phyloP scores from a whole-genome alignment of 2,113 vertebrate genomes.

The Aphyosemion australe region DNA sequence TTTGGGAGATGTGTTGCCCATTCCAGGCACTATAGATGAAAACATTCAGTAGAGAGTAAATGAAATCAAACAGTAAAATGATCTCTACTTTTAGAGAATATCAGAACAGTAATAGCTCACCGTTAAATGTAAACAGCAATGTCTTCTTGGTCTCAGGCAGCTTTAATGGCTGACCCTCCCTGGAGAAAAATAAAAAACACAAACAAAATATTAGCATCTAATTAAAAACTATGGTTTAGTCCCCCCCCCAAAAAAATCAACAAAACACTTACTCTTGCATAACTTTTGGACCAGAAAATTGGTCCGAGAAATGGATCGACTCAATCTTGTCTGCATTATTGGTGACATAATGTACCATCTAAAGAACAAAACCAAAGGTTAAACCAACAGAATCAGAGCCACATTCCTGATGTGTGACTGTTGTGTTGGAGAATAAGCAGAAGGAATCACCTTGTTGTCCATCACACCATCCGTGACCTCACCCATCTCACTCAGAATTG shows the following conservation, averaged over 20 bases:
- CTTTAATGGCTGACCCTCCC: slow-evolving; percentile 98
- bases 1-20: slow-evolving; percentile 97
- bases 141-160: slow-evolving; percentile 98
- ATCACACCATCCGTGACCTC: slow-evolving; percentile 98
- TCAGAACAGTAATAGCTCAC: slow-evolving; percentile 71
- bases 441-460: slow-evolving; percentile 89
- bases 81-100: neutral
- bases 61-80: neutral
- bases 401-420: neutral
- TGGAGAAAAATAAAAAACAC: slow-evolving; percentile 59
- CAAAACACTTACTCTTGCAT: slow-evolving; percentile 94
- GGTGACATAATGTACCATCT: slow-evolving; percentile 98
- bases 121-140: slow-evolving; percentile 99
- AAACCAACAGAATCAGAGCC: neutral
- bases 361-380: slow-evolving; percentile 39
- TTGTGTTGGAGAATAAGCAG: neutral
- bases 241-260: slow-evolving; percentile 1
- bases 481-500: slow-evolving; percentile 97
- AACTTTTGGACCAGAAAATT: slow-evolving; percentile 99
- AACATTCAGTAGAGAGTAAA: neutral
- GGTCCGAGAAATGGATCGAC: slow-evolving; percentile 99
- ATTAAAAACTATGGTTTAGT: neutral
- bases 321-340: slow-evolving; percentile 98
- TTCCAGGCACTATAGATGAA: slow-evolving; percentile 89
- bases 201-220: neutral